Evolutionary conservation across 2,113 vertebrate genomes (phyloP).

Genomic region (Brachyistius frenatus): DNA sequence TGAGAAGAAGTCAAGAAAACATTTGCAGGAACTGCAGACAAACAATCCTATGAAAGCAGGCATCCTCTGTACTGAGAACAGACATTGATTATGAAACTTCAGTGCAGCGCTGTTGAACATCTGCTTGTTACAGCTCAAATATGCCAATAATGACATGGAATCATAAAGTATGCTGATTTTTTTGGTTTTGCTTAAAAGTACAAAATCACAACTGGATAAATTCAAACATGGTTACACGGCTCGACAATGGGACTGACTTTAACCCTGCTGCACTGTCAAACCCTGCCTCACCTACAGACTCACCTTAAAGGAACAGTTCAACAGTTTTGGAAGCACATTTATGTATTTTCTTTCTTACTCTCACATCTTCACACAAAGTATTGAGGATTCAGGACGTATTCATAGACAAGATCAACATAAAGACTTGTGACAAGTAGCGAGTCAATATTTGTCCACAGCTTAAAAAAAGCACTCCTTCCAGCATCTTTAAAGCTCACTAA

Average conservation of each 20-base stretch:
- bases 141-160: neutral
- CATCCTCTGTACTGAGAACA: constrained; percentile 17
- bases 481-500: neutral
- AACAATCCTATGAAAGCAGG: constrained; percentile 8
- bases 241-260: neutral
- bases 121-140: constrained; percentile 1
- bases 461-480: neutral
- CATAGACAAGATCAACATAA: neutral
- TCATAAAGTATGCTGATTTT: neutral
- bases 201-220: neutral
- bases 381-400: neutral
- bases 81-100: neutral
- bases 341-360: neutral
- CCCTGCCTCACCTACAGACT: too few species aligned
- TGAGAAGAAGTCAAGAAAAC: constrained; percentile 44
- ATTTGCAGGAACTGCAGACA: constrained; percentile 38
- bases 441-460: neutral
- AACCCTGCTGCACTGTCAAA: neutral
- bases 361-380: neutral
- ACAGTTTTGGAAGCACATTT: neutral
- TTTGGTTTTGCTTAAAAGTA: neutral
- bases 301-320: neutral
- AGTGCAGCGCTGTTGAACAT: neutral
- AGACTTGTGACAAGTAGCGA: neutral
- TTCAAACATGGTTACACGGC: neutral